These are phyloP conservation scores for Trogon surrucura DNA, from an alignment of 2,113 vertebrate species.

Conservation along the genomic window DNA sequence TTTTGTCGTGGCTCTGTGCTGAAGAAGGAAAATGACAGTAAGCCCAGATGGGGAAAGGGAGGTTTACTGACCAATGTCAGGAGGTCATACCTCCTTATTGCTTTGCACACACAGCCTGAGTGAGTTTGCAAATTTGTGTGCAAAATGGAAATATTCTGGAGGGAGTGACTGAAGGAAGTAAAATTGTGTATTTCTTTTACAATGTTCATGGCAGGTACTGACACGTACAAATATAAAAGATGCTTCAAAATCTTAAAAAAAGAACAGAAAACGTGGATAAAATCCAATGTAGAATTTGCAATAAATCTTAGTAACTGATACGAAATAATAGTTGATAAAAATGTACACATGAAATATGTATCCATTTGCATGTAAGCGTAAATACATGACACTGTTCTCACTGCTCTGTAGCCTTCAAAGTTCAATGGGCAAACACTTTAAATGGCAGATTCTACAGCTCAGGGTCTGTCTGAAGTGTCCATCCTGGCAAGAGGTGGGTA, in stretches of 20 bases:
- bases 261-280: not conserved
- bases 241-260: not conserved
- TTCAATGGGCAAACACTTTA: not conserved
- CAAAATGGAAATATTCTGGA: not conserved
- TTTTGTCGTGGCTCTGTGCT: not conserved
- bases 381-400: not conserved
- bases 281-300: not conserved
- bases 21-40: not conserved
- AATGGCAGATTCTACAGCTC: not conserved
- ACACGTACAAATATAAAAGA: not conserved
- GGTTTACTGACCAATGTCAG: not conserved
- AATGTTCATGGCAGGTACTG: not conserved
- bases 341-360: not conserved
- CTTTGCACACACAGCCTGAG: not conserved
- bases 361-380: not conserved
- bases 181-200: not conserved
- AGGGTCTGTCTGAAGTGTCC: not conserved
- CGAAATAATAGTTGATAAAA: not conserved
- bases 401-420: not conserved
- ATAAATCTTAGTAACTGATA: not conserved
- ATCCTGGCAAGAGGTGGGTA: not conserved
- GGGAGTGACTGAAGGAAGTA: not conserved
- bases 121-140: not conserved
- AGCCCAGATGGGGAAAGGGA: not conserved
- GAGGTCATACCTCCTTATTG: not conserved